Percentiles rank a stretch among this genome's conserved stretches.
Evolutionary conservation across 2,888 invertebrate species (phyloP).

Genomic region (Eucera pruinosa): DNA sequence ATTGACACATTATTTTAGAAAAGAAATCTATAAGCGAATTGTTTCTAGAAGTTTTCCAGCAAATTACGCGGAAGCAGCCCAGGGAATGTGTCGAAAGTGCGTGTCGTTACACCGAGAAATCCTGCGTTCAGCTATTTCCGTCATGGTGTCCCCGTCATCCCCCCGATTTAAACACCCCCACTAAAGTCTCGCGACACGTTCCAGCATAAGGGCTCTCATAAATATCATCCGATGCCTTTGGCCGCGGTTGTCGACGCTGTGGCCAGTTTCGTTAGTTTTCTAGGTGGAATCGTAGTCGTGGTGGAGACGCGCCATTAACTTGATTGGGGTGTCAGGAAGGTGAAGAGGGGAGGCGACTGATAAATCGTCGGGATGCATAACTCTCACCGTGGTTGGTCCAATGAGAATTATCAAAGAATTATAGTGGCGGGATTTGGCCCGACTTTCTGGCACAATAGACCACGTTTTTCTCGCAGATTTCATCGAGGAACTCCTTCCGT

Average conservation of each 20-base stretch:
- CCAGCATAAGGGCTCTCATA: slow-evolving; percentile 60
- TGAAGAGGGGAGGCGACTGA: not conserved
- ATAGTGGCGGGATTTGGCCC: slow-evolving; percentile 30
- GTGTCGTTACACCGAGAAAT: slow-evolving; percentile 35
- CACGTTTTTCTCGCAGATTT: not conserved
- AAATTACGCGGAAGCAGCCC: slow-evolving; percentile 44
- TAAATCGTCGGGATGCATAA: slow-evolving; percentile 27
- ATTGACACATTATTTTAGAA: not conserved
- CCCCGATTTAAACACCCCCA: slow-evolving; percentile 51
- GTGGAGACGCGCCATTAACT: slow-evolving; percentile 29
- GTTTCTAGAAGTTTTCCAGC: not conserved
- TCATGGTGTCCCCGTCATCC: slow-evolving; percentile 51
- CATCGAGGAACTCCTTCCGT: not conserved
- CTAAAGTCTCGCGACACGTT: slow-evolving; percentile 40
- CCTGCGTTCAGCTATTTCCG: slow-evolving; percentile 62
- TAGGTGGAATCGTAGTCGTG: slow-evolving; percentile 4
- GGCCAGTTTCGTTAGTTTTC: slow-evolving; percentile 21
- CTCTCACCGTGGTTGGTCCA: slow-evolving; percentile 1
- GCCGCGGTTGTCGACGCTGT: slow-evolving; percentile 38
- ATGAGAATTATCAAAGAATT: slow-evolving; percentile 37
- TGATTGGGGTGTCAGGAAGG: slow-evolving; percentile 36
- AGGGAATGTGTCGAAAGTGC: slow-evolving; percentile 51
- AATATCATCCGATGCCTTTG: slow-evolving; percentile 62
- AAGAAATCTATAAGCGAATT: not conserved
- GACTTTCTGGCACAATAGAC: slow-evolving; percentile 20